Conservation (phyloP, 1,140 invertebrate genomes). For the Zaprionus ornatus region DNA sequence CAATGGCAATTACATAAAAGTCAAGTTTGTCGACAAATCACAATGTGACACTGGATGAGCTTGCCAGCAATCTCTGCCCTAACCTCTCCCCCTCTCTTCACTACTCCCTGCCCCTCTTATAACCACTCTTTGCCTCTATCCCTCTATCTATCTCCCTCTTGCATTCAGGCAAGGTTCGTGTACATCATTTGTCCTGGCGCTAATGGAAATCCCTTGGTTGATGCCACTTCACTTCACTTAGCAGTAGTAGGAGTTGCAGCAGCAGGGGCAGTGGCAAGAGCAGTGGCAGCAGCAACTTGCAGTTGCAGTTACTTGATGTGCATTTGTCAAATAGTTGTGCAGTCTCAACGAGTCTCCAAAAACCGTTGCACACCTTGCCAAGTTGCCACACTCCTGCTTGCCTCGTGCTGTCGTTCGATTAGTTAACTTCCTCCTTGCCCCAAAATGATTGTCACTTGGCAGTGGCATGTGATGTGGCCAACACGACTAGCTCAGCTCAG, state of each 20-base stretch:
- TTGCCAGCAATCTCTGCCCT: not conserved
- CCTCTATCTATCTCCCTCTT: constrained; percentile 14
- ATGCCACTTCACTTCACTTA: constrained; percentile 32
- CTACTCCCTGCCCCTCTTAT: not conserved
- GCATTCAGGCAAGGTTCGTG: constrained; percentile 61
- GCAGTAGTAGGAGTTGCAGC: too few species aligned
- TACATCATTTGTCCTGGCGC: constrained; percentile 72
- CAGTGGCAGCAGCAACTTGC: constrained; percentile 1
- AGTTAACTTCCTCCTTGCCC: constrained; percentile 57
- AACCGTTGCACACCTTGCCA: constrained; percentile 37
- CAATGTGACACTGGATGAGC: constrained; percentile 19
- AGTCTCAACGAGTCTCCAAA: constrained; percentile 17
- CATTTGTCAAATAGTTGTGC: constrained; percentile 60
- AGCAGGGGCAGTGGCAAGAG: not conserved
- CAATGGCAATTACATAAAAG: constrained; percentile 70
- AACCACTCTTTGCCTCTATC: not conserved
- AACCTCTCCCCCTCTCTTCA: not conserved
- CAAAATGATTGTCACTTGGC: constrained; percentile 45
- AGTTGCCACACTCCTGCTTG: not conserved
- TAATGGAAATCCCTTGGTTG: constrained; percentile 53
- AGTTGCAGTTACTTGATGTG: constrained; percentile 31
- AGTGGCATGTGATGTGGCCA: constrained; percentile 55
- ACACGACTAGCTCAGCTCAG: not conserved
- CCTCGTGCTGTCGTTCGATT: constrained; percentile 66
- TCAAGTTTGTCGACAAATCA: constrained; percentile 63